Percentiles rank a stretch among this genome's conserved stretches.
These are phyloP conservation scores for Danaus melanippus DNA, from an alignment of 1,140 invertebrate species.

Conservation along the genomic window DNA sequence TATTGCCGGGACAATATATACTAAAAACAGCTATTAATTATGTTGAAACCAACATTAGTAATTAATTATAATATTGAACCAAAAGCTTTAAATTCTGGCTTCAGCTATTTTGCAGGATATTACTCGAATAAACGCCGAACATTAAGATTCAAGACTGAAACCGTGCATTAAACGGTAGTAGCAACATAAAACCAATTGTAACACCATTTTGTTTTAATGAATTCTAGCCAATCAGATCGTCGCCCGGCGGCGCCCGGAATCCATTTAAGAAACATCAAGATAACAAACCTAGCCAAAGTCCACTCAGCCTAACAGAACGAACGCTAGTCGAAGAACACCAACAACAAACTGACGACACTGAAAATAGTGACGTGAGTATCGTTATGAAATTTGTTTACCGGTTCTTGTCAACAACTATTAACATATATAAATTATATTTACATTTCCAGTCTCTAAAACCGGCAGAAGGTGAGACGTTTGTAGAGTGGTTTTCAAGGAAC, in stretches of 20 bases:
- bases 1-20: too few species aligned
- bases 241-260: constrained; percentile 52
- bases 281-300: constrained; percentile 40
- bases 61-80: too few species aligned
- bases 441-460: constrained; percentile 44
- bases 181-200: too few species aligned
- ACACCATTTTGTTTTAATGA: constrained; percentile 6
- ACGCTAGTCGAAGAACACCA: constrained; percentile 49
- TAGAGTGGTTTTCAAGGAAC: constrained; percentile 74
- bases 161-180: too few species aligned
- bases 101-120: too few species aligned
- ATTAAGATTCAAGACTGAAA: too few species aligned
- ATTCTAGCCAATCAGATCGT: constrained; percentile 62
- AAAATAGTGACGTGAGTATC: constrained; percentile 52
- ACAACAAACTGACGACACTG: constrained; percentile 24
- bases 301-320: constrained; percentile 57
- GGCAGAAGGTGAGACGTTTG: constrained; percentile 64
- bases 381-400: constrained; percentile 3
- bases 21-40: too few species aligned
- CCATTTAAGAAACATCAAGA: constrained; percentile 64
- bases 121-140: too few species aligned
- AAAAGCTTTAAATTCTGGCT: too few species aligned
- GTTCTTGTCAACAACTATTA: background rate
- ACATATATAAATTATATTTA: background rate
- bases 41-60: too few species aligned